These are phyloP conservation scores for Pluvianellus socialis DNA, from an alignment of 2,113 vertebrate species.

Conservation along the genomic window DNA sequence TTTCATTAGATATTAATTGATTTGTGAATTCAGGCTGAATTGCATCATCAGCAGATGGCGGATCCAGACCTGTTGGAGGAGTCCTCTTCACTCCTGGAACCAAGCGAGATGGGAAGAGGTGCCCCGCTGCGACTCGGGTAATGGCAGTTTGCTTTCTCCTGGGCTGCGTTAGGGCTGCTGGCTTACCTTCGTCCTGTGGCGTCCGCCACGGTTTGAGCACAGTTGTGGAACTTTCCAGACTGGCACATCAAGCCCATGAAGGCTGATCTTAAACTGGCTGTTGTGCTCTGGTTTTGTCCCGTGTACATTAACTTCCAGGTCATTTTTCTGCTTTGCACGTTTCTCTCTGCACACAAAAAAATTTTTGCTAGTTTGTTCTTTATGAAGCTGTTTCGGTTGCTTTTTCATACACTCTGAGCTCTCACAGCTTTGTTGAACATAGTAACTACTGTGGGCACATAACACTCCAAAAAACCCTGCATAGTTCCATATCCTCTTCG, in stretches of 20 bases:
- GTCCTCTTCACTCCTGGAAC: constrained; percentile 89
- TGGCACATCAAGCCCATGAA: not conserved
- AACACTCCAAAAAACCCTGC: not conserved
- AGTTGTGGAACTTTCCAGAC: not conserved
- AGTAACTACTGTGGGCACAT: not conserved
- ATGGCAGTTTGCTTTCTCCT: not conserved
- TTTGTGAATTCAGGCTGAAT: constrained; percentile 90
- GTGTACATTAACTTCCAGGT: not conserved
- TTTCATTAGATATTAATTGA: constrained; percentile 89
- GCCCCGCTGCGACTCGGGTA: constrained; percentile 93
- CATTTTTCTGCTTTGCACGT: fast-evolving
- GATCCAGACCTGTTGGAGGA: constrained; percentile 97
- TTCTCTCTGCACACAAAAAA: not conserved
- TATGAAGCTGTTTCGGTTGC: not conserved
- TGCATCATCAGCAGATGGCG: constrained; percentile 94
- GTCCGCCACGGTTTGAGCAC: fast-evolving
- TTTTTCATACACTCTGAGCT: not conserved
- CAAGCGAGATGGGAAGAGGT: constrained; percentile 85
- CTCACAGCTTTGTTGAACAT: not conserved
- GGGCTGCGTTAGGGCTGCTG: not conserved
- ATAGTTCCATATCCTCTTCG: not conserved
- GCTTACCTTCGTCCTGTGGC: not conserved
- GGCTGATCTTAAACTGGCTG: not conserved
- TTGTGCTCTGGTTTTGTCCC: not conserved
- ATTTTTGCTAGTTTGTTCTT: not conserved